Base-by-base conservation (phyloP, 2,888 invertebrate genomes). In the Gibbula magus region DNA sequence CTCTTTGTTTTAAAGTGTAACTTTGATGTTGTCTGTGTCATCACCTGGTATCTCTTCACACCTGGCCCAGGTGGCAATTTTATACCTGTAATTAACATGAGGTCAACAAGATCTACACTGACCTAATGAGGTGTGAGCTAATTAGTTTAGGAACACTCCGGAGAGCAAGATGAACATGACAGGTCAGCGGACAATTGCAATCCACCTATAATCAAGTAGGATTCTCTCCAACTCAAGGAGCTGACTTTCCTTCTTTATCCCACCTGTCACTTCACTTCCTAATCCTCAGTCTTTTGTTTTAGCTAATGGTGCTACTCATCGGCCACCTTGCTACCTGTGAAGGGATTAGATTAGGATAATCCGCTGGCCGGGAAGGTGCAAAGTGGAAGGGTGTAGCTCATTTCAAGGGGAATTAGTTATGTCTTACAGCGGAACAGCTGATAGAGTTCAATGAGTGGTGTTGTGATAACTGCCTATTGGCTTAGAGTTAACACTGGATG, bases 1-100 rank as follows among this genome's bases (percentile, higher is more conserved):
- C 18, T 61, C 61, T 25, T 61, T 61, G 61, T 61, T 61, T 61
- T 61, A 61, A 29, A 16, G 29, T 13, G n/a, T 13, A 61, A 18
- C 25, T 61, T 29, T 25, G 29, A 16, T 29, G 18, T 61, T 13
- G 13, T 25, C 29, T 61, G 29, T 61, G 61, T 61, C 61, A 29
- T 61, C 61, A 61, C 61, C 61, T 61, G 61, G 29, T 61, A 61
- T 61, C 61, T 29, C 25, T 61, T 61, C 61, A 61, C 61, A 61
- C 61, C 61, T 61, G 13, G 56, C 25, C 61, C 61, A 61, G 61
- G 61, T 61, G 61, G 25, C 61, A 61, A 61, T 61, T 61, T 61
- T 61, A 61, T 61, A 61, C 61, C 61, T 61, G 61, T 61, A 61
- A 61, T 61, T 61, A 61, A 29, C 61, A 61, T 61, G 61, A 61